phyloP scores from a whole-genome alignment of 2,888 invertebrate species.

The Vesta saturnalis region DNA sequence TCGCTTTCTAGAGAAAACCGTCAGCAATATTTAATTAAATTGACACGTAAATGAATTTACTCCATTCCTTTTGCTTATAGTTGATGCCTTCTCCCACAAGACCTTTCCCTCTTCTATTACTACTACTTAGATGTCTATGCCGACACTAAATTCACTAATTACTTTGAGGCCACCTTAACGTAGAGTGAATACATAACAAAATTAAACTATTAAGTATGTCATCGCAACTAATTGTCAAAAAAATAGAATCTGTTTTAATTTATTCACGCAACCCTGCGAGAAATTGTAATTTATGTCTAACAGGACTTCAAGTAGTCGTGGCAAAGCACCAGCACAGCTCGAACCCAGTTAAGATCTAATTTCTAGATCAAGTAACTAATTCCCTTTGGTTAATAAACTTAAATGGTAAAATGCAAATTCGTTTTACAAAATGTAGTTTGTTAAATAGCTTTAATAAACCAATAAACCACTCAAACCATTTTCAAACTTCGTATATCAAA shows the following conservation, averaged over 20 bases:
- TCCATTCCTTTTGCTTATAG: slow-evolving; percentile 33
- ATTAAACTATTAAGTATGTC: not conserved
- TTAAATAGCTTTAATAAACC: not conserved
- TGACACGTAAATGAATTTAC: slow-evolving; percentile 45
- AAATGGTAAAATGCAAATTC: not conserved
- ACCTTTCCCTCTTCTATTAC: slow-evolving; percentile 21
- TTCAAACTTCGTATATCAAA: slow-evolving; percentile 18
- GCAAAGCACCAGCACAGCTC: slow-evolving; percentile 21
- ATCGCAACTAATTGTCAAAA: not conserved
- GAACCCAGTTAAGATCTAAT: slow-evolving; percentile 31
- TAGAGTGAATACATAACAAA: not conserved
- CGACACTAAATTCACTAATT: slow-evolving; percentile 8
- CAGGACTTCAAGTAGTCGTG: no score
- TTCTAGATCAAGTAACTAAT: slow-evolving; percentile 30
- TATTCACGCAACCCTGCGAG: slow-evolving; percentile 13
- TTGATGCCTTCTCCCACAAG: slow-evolving; percentile 28
- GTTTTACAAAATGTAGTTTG: slow-evolving; percentile 6
- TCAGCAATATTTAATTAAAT: slow-evolving; percentile 45
- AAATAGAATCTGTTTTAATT: not conserved
- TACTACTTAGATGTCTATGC: not conserved
- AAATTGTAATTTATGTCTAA: slow-evolving; percentile 13
- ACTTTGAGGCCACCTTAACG: slow-evolving; percentile 10
- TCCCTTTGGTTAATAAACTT: slow-evolving; percentile 22
- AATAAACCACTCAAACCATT: slow-evolving; percentile 27
- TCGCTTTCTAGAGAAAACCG: slow-evolving; percentile 45